Percentiles rank a stretch among this genome's conserved stretches.
phyloP scores from a whole-genome alignment of 2,888 invertebrate genomes.

The Phyto melanocephala region DNA sequence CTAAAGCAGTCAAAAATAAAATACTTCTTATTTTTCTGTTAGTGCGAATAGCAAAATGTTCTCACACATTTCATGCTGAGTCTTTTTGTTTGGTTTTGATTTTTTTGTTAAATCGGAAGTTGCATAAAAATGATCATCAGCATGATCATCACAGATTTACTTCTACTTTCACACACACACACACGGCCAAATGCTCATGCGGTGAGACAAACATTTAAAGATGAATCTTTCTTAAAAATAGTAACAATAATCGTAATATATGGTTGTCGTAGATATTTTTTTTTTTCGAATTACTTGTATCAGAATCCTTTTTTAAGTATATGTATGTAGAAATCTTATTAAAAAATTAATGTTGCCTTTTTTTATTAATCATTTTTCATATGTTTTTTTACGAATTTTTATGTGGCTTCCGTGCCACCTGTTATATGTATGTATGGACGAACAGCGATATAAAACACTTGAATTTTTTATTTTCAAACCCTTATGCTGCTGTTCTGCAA shows the following conservation, averaged over 20 bases:
- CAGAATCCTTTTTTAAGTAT: constrained; percentile 41
- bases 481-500: constrained; percentile 37
- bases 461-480: constrained; percentile 39
- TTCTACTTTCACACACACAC: constrained; percentile 20
- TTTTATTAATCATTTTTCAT: constrained; percentile 65
- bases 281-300: not conserved
- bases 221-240: constrained; percentile 13
- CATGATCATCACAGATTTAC: constrained; percentile 42
- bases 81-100: constrained; percentile 33
- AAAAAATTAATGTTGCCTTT: constrained; percentile 75
- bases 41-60: constrained; percentile 75
- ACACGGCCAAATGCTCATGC: not conserved
- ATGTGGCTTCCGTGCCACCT: constrained; percentile 77
- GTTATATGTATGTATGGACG: constrained; percentile 67
- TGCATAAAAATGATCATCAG: constrained; percentile 49
- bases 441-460: constrained; percentile 21
- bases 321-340: constrained; percentile 56
- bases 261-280: constrained; percentile 24
- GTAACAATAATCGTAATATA: constrained; percentile 32
- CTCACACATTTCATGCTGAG: constrained; percentile 76
- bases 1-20: no score
- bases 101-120: constrained; percentile 56
- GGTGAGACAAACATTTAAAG: constrained; percentile 5
- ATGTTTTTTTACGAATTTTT: constrained; percentile 67
- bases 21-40: not conserved